These are phyloP conservation scores for Tylochromis polylepis DNA, from an alignment of 2,113 vertebrate genomes.

Conservation along the genomic window DNA sequence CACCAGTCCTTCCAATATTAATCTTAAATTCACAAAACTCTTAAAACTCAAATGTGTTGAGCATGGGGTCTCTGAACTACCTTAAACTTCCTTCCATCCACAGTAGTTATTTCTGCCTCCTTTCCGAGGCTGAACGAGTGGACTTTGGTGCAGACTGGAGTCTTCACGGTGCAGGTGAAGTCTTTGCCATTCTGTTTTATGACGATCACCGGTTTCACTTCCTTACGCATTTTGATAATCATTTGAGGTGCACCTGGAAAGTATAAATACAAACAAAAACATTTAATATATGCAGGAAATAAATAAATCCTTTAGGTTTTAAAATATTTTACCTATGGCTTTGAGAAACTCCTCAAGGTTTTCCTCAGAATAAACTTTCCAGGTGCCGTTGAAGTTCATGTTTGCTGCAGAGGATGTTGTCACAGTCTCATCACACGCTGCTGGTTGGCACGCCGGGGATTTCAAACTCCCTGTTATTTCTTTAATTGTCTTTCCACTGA, in stretches of 20 bases:
- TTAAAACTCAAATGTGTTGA: neutral
- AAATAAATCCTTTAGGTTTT: neutral
- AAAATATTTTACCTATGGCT: conserved; percentile 68
- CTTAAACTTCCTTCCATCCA: conserved; percentile 66
- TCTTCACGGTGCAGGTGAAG: conserved; percentile 78
- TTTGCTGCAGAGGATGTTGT: conserved; percentile 6
- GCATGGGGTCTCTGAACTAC: conserved; percentile 1
- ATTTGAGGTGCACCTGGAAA: conserved; percentile 73
- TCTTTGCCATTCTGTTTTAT: conserved; percentile 79
- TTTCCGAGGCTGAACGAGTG: conserved; percentile 77
- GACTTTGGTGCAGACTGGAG: conserved; percentile 64
- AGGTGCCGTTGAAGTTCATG: conserved; percentile 80
- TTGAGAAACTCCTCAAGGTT: conserved; percentile 79
- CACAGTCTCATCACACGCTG: neutral
- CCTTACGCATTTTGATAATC: conserved; percentile 74
- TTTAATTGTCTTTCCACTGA: conserved; percentile 13
- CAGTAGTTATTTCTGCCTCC: conserved; percentile 71
- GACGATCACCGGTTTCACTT: conserved; percentile 74
- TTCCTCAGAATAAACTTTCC: conserved; percentile 79
- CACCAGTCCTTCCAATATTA: neutral
- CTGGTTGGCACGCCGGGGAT: conserved; percentile 59
- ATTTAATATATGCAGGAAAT: fast-evolving
- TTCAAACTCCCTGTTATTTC: conserved; percentile 60
- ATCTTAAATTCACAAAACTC: neutral
- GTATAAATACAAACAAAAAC: fast-evolving